Evolutionary conservation across 2,113 vertebrate species (phyloP).

Genomic region (Odocoileus hemionus): DNA sequence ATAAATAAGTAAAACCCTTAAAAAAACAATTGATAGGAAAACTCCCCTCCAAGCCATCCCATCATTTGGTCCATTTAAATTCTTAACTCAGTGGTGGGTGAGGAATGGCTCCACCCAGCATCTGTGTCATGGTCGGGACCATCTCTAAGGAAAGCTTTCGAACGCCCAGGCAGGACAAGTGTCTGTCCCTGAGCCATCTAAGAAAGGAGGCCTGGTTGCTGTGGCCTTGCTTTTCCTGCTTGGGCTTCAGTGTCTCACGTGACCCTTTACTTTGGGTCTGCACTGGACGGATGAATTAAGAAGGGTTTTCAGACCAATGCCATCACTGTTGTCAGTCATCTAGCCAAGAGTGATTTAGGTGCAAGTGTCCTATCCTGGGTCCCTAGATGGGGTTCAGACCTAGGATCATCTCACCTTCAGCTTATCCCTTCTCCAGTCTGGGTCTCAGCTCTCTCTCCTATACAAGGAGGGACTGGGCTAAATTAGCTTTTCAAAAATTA

Average conservation of each 20-base stretch:
- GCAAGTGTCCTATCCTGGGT: neutral
- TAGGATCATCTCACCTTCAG: neutral
- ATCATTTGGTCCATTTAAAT: neutral
- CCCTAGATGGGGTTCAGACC: neutral
- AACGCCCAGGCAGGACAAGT: fast-evolving
- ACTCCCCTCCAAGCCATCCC: neutral
- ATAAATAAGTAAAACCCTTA: neutral
- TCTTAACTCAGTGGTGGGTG: neutral
- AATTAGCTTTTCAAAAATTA: neutral
- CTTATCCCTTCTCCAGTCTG: neutral
- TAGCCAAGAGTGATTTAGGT: neutral
- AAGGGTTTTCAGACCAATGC: neutral
- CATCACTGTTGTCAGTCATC: neutral
- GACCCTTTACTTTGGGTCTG: neutral
- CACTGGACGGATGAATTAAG: neutral
- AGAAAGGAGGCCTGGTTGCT: neutral
- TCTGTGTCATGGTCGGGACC: neutral
- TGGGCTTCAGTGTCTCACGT: neutral
- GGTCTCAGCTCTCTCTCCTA: neutral
- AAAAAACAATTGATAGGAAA: neutral
- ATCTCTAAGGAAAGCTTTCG: neutral
- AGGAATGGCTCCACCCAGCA: neutral
- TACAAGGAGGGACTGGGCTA: neutral
- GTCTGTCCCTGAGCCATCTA: neutral
- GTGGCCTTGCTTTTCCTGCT: neutral